Conservation (phyloP, 2,113 vertebrate species). For the Chrysochloris asiatica region DNA sequence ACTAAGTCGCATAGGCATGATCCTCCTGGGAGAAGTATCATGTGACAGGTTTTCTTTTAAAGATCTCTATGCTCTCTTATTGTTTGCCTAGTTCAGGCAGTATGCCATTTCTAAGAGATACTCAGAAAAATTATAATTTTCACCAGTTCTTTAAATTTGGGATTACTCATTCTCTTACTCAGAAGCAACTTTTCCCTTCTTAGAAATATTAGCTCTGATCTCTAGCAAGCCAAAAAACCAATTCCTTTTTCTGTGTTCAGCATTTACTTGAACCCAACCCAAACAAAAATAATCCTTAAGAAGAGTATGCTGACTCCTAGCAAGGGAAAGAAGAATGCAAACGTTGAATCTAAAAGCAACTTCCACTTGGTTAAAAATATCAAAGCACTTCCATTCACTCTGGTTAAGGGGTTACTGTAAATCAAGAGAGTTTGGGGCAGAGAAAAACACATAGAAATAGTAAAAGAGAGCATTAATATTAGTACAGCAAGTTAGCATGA, state of each 20-base stretch:
- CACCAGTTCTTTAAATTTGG: constrained; percentile 6
- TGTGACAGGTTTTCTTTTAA: constrained; percentile 15
- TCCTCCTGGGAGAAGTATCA: background rate
- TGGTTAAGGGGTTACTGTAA: constrained; percentile 56
- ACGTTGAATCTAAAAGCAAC: constrained; percentile 30
- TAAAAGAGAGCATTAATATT: constrained; percentile 37
- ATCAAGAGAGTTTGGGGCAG: constrained; percentile 4
- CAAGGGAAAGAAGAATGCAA: background rate
- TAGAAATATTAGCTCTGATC: background rate
- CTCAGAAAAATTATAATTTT: constrained; percentile 15
- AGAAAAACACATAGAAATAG: constrained; percentile 33
- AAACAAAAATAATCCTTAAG: constrained; percentile 46
- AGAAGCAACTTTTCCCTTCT: background rate
- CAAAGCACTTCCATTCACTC: constrained; percentile 45
- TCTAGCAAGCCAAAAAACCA: constrained; percentile 21
- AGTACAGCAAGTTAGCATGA: constrained; percentile 49
- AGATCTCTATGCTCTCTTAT: constrained; percentile 15
- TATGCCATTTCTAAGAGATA: background rate
- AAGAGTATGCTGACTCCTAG: constrained; percentile 15
- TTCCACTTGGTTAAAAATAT: constrained; percentile 40
- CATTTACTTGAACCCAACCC: constrained; percentile 7
- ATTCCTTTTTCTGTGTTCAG: constrained; percentile 32
- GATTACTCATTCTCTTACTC: background rate
- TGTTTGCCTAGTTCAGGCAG: constrained; percentile 1
- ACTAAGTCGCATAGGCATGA: background rate